Base-by-base conservation (phyloP, 2,888 invertebrate genomes). In the Cosmia pyralina region DNA sequence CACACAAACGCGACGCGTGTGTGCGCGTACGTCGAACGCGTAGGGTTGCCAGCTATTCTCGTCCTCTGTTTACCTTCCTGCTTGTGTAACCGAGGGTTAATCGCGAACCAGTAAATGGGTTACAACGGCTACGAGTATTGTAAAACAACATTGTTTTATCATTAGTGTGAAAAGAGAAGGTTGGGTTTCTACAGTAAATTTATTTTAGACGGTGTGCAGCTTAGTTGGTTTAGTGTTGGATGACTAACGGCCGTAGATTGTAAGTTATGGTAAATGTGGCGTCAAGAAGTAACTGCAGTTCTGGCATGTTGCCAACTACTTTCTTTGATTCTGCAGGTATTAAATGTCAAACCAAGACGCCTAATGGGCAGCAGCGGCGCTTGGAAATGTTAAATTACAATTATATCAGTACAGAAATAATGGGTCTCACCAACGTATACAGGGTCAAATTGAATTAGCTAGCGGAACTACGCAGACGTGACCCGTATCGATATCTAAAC, bases 21-120 rank as follows among this genome's bases (percentile, higher is more conserved):
- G 79, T 78, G 85, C 72, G 72, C 66, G 71, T 69, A 65, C 72
- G 48, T 60, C 60, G 60, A 84, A 83, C 88, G 83, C 85, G 84
- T 90, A 93, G 94, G 93, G 93, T 89, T 93, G 92, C 74, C 90
- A 86, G 72, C 90, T 93, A 92, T 90, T 91, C 88, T 80, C 84
- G 91, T 86, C 82, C 82, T 83, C 34, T 92, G 92, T 92, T 92
- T 91, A 92, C 91, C 91, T 94, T 94, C 92, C 93, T 90, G 88
- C 89, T 92, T 92, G 91, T 90, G 92, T 86, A 93, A 92, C 87
- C 58, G 48, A 79, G 82, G 86, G 85, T 85, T 87, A 88, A 86
- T 86, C 79, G 81, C 83, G 60, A 82, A 75, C 73, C 75, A 71
- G 72, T 82, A 89, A 90, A 88, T 91, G 79, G 90, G 90, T 90